phyloP scores from a whole-genome alignment of 2,113 vertebrate genomes.

The Daboia siamensis region DNA sequence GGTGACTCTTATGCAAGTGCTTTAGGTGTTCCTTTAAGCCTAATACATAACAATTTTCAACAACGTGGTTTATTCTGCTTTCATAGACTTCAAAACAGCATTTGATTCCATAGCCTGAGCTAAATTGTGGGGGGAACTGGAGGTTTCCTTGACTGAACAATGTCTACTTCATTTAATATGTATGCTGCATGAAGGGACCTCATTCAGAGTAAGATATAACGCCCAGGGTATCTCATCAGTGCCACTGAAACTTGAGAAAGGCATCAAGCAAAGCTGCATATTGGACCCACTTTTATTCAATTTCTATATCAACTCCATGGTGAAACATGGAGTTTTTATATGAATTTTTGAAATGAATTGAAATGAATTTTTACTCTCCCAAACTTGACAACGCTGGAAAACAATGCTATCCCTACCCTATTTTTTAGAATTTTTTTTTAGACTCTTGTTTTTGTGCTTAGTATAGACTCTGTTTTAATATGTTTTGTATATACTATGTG shows the following conservation, averaged over 20 bases:
- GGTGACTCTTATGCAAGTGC: too few species aligned
- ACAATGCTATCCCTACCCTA: neutral
- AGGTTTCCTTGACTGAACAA: neutral
- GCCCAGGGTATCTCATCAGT: too few species aligned
- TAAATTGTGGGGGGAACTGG: neutral
- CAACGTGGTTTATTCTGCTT: neutral
- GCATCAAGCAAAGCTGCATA: neutral
- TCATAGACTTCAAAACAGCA: neutral
- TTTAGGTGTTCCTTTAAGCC: too few species aligned
- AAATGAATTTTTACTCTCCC: neutral
- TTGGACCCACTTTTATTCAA: neutral
- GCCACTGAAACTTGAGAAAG: neutral
- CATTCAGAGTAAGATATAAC: neutral
- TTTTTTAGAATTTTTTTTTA: neutral
- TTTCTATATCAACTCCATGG: neutral
- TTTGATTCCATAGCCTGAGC: neutral
- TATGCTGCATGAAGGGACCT: neutral
- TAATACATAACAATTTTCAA: neutral
- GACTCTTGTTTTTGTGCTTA: neutral
- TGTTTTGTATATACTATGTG: neutral
- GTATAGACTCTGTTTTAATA: neutral
- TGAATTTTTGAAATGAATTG: too few species aligned
- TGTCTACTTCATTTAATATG: neutral
- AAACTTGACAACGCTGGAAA: neutral
- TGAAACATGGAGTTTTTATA: too few species aligned